phyloP scores from a whole-genome alignment of 2,888 invertebrate genomes.

The Trichopoda pennipes region DNA sequence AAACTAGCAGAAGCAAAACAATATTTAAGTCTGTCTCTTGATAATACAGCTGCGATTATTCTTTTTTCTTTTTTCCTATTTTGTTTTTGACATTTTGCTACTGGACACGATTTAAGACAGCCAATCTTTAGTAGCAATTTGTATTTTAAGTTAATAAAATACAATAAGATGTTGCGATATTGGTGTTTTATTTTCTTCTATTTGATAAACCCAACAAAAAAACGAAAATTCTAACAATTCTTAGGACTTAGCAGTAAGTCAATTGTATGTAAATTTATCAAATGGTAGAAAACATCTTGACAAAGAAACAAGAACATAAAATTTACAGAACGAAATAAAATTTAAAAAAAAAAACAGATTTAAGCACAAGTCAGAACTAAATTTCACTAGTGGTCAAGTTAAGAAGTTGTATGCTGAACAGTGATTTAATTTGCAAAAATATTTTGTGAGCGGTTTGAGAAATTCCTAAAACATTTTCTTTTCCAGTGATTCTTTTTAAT shows the following conservation, averaged over 20 bases:
- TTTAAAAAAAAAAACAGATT: constrained; percentile 21
- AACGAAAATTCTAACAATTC: constrained; percentile 38
- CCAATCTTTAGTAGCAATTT: constrained; percentile 26
- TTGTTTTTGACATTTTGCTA: constrained; percentile 28
- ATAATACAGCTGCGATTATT: constrained; percentile 19
- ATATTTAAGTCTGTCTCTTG: constrained; percentile 32
- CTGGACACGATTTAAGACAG: constrained; percentile 21
- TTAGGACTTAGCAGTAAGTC: constrained; percentile 51
- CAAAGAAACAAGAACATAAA: constrained; percentile 5
- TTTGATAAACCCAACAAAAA: constrained; percentile 14
- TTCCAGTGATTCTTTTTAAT: too few relatives aligned
- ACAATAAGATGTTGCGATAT: constrained; percentile 31
- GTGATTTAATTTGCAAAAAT: constrained; percentile 28
- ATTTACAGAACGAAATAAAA: constrained; percentile 3
- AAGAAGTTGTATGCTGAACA: constrained; percentile 19
- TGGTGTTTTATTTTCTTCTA: neutral
- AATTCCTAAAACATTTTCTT: too few relatives aligned
- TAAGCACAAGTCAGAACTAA: constrained; percentile 18
- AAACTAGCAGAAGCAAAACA: constrained; percentile 1
- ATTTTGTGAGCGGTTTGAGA: neutral
- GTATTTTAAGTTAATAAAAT: constrained; percentile 61
- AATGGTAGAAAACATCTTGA: constrained; percentile 51
- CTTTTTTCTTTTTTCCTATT: neutral
- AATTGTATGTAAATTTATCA: constrained; percentile 63
- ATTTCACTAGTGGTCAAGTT: constrained; percentile 49